These are phyloP conservation scores for Allophyes oxyacanthae DNA, from an alignment of 2,888 invertebrate genomes.

Conservation along the genomic window DNA sequence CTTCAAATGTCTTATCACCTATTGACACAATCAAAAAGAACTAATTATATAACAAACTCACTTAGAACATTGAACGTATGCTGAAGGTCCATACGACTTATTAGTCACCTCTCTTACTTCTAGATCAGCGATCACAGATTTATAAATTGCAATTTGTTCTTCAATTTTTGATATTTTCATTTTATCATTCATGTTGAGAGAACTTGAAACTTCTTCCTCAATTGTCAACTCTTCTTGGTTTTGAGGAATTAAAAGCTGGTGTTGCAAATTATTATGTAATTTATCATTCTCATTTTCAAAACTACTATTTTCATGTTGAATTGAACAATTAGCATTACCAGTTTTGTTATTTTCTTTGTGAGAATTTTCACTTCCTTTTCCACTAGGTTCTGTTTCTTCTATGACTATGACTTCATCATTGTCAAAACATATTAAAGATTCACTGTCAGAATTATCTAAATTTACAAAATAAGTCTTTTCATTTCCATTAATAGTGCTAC, in stretches of 20 bases:
- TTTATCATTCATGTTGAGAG: background rate
- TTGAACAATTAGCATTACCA: no score
- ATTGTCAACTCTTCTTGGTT: background rate
- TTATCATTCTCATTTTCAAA: background rate
- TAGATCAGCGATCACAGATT: slow-evolving; percentile 57
- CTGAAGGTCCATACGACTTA: slow-evolving; percentile 43
- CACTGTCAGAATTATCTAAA: slow-evolving; percentile 51
- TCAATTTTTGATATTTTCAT: slow-evolving; percentile 59
- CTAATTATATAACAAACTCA: slow-evolving; percentile 12
- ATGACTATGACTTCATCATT: slow-evolving; percentile 35
- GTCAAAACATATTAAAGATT: slow-evolving; percentile 42
- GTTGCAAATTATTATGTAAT: background rate
- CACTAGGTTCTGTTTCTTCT: slow-evolving; percentile 16
- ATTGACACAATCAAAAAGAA: no score
- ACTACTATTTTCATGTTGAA: background rate
- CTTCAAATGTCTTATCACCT: no score
- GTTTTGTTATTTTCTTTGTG: slow-evolving; percentile 9
- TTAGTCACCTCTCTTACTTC: slow-evolving; percentile 65
- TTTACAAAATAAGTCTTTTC: slow-evolving; percentile 54
- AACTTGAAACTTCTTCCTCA: background rate
- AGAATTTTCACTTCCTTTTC: background rate
- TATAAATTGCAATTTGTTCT: slow-evolving; percentile 57
- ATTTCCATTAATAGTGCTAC: slow-evolving; percentile 13
- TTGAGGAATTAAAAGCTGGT: slow-evolving; percentile 33
- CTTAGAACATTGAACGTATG: slow-evolving; percentile 27